Evolutionary conservation across 1,140 invertebrate species (phyloP).

Genomic region (Magallana ariakensis): DNA sequence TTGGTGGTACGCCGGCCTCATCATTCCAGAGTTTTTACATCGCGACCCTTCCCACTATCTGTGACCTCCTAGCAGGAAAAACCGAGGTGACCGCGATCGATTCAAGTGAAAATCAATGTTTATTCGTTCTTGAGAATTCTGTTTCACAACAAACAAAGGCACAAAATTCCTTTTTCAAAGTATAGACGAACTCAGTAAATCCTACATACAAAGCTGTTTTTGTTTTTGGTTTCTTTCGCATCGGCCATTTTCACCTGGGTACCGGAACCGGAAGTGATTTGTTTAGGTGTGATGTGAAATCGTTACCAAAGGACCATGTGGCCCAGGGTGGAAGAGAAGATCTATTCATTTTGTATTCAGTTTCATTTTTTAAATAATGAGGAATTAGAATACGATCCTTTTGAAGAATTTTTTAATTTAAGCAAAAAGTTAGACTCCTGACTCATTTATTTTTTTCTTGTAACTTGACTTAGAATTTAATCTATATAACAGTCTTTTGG

Average conservation of each 20-base stretch:
- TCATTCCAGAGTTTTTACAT: conserved; percentile 1
- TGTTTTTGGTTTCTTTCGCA: conserved; percentile 3
- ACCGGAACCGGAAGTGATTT: background rate
- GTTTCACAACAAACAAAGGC: background rate
- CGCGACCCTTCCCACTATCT: conserved; percentile 8
- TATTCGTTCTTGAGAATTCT: background rate
- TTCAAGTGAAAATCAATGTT: background rate
- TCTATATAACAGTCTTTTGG: too few relatives aligned
- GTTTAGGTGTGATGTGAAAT: background rate
- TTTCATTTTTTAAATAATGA: too few relatives aligned
- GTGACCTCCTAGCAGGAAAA: background rate
- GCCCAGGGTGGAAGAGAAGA: too few relatives aligned
- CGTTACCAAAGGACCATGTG: background rate
- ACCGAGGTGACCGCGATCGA: background rate
- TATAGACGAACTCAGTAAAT: background rate
- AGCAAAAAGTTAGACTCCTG: too few relatives aligned
- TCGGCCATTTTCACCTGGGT: background rate
- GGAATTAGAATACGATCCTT: too few relatives aligned
- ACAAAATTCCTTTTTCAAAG: background rate
- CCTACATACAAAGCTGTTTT: background rate
- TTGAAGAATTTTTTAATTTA: too few relatives aligned
- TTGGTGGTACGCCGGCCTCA: conserved; percentile 12
- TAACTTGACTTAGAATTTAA: too few relatives aligned
- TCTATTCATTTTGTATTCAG: too few relatives aligned
- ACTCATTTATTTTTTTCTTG: too few relatives aligned